Conservation (phyloP, 2,888 invertebrate species). For the Anaspis maculata region DNA sequence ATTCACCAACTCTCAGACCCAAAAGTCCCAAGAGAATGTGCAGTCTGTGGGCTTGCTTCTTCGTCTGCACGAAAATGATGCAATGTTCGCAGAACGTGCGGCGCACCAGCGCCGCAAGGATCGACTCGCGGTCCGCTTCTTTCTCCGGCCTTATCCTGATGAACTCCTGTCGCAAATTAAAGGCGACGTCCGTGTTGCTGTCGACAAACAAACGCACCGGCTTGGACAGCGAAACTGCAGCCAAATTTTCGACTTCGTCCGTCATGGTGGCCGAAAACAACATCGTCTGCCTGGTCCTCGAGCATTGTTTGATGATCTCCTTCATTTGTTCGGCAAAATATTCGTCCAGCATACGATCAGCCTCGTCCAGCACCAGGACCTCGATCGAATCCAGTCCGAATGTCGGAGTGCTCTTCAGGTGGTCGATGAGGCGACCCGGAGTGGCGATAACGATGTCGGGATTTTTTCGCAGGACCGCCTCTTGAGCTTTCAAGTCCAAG, state of each 20-base stretch:
- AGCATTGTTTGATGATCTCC: slow-evolving; percentile 89
- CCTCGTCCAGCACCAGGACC: slow-evolving; percentile 73
- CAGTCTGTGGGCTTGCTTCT: slow-evolving; percentile 88
- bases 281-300: slow-evolving; percentile 88
- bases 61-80: slow-evolving; percentile 95
- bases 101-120: slow-evolving; percentile 72
- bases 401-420: slow-evolving; percentile 89
- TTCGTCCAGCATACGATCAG: slow-evolving; percentile 92
- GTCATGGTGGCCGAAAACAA: slow-evolving; percentile 99
- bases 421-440: too few relatives aligned
- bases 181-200: slow-evolving; percentile 91
- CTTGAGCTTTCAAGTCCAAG: slow-evolving; percentile 70
- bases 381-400: slow-evolving; percentile 86
- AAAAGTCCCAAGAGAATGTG: slow-evolving; percentile 87
- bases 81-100: slow-evolving; percentile 86
- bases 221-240: slow-evolving; percentile 83
- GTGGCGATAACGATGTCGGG: slow-evolving; percentile 98
- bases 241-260: slow-evolving; percentile 92
- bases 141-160: slow-evolving; percentile 82
- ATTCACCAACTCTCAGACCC: slow-evolving; percentile 77
- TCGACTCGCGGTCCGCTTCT: slow-evolving; percentile 87
- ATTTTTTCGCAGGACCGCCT: slow-evolving; percentile 72
- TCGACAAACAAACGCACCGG: slow-evolving; percentile 95
- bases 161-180: slow-evolving; percentile 93
- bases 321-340: slow-evolving; percentile 99